Evolutionary conservation across 2,888 invertebrate species (phyloP).

Genomic region (Seira musarum): DNA sequence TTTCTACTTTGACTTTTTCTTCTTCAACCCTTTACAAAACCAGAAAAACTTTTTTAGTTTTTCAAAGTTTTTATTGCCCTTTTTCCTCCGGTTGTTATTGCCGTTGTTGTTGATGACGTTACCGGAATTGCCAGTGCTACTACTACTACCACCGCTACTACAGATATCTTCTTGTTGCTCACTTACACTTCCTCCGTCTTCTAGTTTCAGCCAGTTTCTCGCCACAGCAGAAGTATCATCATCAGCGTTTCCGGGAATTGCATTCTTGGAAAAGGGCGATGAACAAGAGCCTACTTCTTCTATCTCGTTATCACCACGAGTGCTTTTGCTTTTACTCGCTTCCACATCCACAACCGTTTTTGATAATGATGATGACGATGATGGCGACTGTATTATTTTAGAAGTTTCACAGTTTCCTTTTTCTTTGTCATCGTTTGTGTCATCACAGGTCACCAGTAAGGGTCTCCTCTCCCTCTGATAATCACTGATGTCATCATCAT

Average conservation of each 20-base stretch:
- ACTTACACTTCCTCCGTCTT: background rate
- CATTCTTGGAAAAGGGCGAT: background rate
- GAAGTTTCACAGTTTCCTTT: constrained; percentile 26
- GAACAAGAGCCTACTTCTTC: background rate
- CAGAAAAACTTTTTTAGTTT: constrained; percentile 64
- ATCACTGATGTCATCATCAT: constrained; percentile 6
- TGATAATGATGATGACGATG: constrained; percentile 8
- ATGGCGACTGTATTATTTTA: constrained; percentile 13
- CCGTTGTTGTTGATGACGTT: constrained; percentile 58
- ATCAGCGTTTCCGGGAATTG: background rate
- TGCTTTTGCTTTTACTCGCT: background rate
- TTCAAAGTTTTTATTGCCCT: constrained; percentile 58
- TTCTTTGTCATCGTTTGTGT: background rate
- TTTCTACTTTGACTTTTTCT: constrained; percentile 62
- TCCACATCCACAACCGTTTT: constrained; percentile 28
- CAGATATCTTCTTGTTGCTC: background rate
- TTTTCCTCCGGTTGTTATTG: too few species aligned
- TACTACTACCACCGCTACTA: too few species aligned
- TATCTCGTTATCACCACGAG: background rate
- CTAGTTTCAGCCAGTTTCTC: too few species aligned
- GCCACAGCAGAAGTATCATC: background rate
- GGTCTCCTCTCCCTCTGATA: background rate
- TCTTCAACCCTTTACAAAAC: constrained; percentile 62
- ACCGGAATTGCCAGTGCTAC: constrained; percentile 34
- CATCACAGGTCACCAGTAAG: background rate